A percentile compares a stretch with the other conserved stretches of the same genome.
phyloP scores from a whole-genome alignment of 2,113 vertebrate genomes.

The Laterallus jamaicensis region DNA sequence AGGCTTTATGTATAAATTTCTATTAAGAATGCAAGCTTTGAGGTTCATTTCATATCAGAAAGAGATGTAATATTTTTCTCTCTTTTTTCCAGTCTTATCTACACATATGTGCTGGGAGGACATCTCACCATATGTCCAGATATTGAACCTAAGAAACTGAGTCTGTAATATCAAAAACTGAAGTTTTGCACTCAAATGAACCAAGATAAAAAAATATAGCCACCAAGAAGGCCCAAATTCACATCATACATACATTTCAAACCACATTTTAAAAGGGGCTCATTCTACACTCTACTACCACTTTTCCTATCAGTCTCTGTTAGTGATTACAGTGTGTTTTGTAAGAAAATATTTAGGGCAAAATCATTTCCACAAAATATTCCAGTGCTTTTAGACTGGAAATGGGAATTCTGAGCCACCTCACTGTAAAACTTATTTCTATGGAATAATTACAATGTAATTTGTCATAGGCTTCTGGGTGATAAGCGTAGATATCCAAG shows the following conservation, averaged over 20 bases:
- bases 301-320: background rate
- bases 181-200: background rate
- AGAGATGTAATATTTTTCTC: background rate
- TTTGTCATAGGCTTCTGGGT: background rate
- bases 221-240: background rate
- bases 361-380: background rate
- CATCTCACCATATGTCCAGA: background rate
- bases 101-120: background rate
- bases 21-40: background rate
- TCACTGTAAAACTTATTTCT: background rate
- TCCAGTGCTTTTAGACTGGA: background rate
- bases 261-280: background rate
- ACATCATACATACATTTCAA: accelerated
- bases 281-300: background rate
- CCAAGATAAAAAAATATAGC: background rate
- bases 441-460: background rate
- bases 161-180: background rate
- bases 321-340: background rate
- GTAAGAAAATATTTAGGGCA: background rate
- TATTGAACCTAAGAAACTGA: background rate
- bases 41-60: background rate
- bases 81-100: background rate
- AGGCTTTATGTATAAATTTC: background rate
- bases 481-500: background rate
- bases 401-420: background rate